Percentiles rank a stretch among this genome's conserved stretches.
These are phyloP conservation scores for Furnarius figulus DNA, from an alignment of 2,113 vertebrate genomes.

Conservation along the genomic window DNA sequence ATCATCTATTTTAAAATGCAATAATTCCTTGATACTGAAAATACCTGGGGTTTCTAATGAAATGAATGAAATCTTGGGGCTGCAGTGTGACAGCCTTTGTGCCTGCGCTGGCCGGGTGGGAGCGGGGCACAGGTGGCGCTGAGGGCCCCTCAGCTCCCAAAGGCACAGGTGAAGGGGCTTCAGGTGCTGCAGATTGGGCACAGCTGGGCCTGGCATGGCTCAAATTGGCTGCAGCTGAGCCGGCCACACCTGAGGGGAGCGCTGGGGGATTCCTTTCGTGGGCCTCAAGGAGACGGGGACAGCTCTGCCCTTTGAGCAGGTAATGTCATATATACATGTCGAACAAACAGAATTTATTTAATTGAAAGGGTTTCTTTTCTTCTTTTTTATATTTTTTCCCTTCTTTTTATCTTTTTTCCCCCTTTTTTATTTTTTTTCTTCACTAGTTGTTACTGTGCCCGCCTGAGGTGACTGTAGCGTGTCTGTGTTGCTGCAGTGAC, in stretches of 20 bases:
- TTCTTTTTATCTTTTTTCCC: too few species aligned
- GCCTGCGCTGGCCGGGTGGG: background rate
- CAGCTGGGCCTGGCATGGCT: slow-evolving; percentile 49
- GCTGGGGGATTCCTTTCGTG: too few species aligned
- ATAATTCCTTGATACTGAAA: background rate
- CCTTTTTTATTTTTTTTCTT: background rate
- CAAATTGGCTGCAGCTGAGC: slow-evolving; percentile 44
- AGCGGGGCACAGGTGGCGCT: background rate
- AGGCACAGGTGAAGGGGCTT: background rate
- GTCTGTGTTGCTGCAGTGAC: background rate
- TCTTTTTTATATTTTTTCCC: background rate
- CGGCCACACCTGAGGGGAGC: background rate
- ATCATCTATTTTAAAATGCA: background rate
- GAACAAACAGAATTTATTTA: background rate
- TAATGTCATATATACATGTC: background rate
- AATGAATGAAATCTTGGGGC: background rate
- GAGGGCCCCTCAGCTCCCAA: background rate
- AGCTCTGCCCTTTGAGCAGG: background rate
- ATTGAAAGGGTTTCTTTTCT: background rate
- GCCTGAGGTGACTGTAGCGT: background rate
- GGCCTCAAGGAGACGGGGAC: background rate
- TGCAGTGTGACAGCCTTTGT: background rate
- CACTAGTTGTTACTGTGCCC: background rate
- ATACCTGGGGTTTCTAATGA: background rate
- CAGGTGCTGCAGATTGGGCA: slow-evolving; percentile 4